phyloP scores from a whole-genome alignment of 2,888 invertebrate species.

The Aricia artaxerxes region DNA sequence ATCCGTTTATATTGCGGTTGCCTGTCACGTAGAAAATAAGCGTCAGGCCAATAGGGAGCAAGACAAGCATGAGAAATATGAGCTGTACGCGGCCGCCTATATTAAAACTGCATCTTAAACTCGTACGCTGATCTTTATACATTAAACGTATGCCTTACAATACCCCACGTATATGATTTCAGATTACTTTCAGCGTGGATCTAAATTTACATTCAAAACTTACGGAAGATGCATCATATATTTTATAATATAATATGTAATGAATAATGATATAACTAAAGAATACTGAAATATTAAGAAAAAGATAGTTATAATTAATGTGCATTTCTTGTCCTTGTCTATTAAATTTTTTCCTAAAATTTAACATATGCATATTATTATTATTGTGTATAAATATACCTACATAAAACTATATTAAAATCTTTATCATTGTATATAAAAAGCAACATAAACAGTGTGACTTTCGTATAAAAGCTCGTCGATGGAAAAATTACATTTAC shows the following conservation, averaged over 20 bases:
- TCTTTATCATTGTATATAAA: too few species aligned
- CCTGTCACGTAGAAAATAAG: slow-evolving; percentile 72
- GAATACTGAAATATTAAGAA: too few species aligned
- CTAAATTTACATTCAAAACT: neutral
- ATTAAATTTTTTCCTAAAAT: too few species aligned
- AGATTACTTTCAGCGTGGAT: slow-evolving; percentile 12
- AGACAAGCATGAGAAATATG: slow-evolving; percentile 68
- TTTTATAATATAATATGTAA: neutral
- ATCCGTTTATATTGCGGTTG: slow-evolving; percentile 55
- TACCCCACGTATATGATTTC: slow-evolving; percentile 27
- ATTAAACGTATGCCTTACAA: slow-evolving; percentile 19
- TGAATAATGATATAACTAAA: too few species aligned
- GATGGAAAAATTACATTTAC: too few species aligned
- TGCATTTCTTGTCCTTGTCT: too few species aligned
- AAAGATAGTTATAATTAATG: too few species aligned
- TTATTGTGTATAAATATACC: too few species aligned
- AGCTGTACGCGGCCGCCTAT: slow-evolving; percentile 53
- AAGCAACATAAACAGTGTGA: too few species aligned
- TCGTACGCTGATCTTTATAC: slow-evolving; percentile 45
- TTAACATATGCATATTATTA: too few species aligned
- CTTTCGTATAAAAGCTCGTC: too few species aligned
- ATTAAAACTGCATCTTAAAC: slow-evolving; percentile 66
- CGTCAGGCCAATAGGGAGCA: slow-evolving; percentile 62
- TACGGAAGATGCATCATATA: neutral
- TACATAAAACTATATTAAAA: too few species aligned